Base-by-base conservation (phyloP, 2,888 invertebrate species). In the Lasiommata megera region DNA sequence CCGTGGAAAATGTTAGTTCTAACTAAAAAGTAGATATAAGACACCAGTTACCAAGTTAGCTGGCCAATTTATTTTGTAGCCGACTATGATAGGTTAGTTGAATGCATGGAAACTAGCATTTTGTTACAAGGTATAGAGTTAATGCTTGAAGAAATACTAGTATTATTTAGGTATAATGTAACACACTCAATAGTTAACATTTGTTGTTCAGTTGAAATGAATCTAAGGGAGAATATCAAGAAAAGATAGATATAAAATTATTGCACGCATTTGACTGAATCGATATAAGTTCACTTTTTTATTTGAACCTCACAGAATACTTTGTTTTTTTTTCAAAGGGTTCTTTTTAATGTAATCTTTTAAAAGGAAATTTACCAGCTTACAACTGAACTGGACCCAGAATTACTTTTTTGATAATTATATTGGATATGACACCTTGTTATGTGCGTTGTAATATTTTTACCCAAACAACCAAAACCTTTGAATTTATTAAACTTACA, bases 181-280 rank as follows among this genome's bases (percentile, higher is more conserved):
- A 17, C 6, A 18, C 7, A 3, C n/a, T 18, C 12, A 36, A 17
- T 48, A 18, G 34, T 36, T 48, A 48, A 48, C 36, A 34, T 17
- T 18, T 36, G 34, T 12, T 23, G 18, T 37, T 48, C 12, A 37
- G 12, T 18, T 16, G 1, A 18, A 31, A 48, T 12, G 37, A 23
- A 37, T 48, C 46, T 16, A 9, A 28, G 17, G 9, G 11, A 12
- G 11, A 14, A 43, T 37, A 14, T 36, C 18, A 43, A 54, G 34
- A 34, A 12, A 56, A n/a, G n/a, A n/a, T n/a, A n/a, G n/a, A n/a
- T n/a, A n/a, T 23, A 5, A 23, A 5, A 23, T 34, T 50, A 31
- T 16, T 46, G 29, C 46, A 54, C 40, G 41, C 31, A 52, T 38
- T 37, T 29, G 53, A 61, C 56, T 53, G 56, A 28, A 55, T 61